These are phyloP conservation scores for Otolemur garnettii DNA, from an alignment of 2,113 vertebrate genomes.

Conservation along the genomic window DNA sequence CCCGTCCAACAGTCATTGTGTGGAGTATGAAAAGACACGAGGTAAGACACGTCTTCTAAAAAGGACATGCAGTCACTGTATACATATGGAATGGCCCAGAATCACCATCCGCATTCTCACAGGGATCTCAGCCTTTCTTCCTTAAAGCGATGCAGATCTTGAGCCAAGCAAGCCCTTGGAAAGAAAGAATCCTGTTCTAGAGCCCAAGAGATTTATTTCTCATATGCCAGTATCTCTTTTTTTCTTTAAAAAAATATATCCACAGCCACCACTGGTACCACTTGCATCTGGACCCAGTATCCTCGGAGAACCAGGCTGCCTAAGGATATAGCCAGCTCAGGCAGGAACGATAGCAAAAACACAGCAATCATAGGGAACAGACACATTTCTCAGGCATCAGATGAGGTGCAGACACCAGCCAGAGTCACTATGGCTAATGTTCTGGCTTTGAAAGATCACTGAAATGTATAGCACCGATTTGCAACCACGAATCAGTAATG, in stretches of 20 bases:
- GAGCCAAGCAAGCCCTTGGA: background rate
- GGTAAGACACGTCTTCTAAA: background rate
- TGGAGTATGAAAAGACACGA: background rate
- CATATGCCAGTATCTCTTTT: background rate
- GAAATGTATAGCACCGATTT: background rate
- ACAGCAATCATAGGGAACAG: background rate
- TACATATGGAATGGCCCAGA: background rate
- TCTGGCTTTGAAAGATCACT: slow-evolving; percentile 19
- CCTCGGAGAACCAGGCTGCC: background rate
- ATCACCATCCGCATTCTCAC: background rate
- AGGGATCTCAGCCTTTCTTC: accelerated
- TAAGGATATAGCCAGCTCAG: background rate
- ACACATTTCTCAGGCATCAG: background rate
- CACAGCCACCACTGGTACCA: background rate
- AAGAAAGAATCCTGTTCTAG: background rate
- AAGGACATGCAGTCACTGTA: background rate
- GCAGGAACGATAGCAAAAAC: background rate
- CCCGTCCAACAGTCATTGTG: background rate
- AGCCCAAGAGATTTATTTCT: background rate
- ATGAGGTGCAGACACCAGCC: background rate
- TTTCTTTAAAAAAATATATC: background rate
- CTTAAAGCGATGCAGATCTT: background rate
- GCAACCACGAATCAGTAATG: background rate
- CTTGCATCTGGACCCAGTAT: background rate
- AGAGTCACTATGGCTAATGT: background rate